Evolutionary conservation across 2,797 vertebrate genomes (phyloP).

Genomic region (Micromesistius poutassou): DNA sequence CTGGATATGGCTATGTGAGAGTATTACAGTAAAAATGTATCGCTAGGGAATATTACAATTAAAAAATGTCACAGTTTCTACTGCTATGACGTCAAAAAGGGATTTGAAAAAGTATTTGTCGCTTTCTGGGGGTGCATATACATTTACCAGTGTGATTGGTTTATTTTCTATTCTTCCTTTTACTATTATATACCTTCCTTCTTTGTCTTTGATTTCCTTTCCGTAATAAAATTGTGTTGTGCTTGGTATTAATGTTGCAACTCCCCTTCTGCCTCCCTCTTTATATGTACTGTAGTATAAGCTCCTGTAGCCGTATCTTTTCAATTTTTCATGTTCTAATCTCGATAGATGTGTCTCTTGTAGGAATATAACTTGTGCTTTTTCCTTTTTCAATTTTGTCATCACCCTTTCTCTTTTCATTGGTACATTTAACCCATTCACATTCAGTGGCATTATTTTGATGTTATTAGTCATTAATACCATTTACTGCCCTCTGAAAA

Average conservation of each 20-base stretch:
- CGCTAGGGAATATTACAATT: too few species aligned
- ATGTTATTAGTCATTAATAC: too few species aligned
- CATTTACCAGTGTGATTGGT: too few species aligned
- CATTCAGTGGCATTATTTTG: slow-evolving; percentile 7
- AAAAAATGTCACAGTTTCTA: too few species aligned
- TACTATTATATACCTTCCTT: too few species aligned
- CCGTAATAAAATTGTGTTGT: not conserved
- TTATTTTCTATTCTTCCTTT: too few species aligned
- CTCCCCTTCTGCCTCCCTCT: not conserved
- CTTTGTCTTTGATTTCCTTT: not conserved
- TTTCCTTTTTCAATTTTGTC: slow-evolving; percentile 23
- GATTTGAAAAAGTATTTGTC: too few species aligned
- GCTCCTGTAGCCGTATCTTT: not conserved
- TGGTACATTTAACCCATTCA: not conserved
- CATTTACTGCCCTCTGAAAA: too few species aligned
- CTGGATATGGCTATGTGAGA: too few species aligned
- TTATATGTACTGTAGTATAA: not conserved
- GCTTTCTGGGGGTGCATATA: too few species aligned
- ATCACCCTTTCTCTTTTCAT: not conserved
- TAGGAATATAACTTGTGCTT: slow-evolving; percentile 10
- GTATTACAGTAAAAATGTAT: too few species aligned
- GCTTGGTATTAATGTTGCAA: not conserved
- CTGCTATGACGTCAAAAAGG: too few species aligned
- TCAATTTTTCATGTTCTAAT: slow-evolving; percentile 13
- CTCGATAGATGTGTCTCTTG: slow-evolving; percentile 13